Conservation (phyloP, 2,797 vertebrate species). For the Anisognathus igniventris region DNA sequence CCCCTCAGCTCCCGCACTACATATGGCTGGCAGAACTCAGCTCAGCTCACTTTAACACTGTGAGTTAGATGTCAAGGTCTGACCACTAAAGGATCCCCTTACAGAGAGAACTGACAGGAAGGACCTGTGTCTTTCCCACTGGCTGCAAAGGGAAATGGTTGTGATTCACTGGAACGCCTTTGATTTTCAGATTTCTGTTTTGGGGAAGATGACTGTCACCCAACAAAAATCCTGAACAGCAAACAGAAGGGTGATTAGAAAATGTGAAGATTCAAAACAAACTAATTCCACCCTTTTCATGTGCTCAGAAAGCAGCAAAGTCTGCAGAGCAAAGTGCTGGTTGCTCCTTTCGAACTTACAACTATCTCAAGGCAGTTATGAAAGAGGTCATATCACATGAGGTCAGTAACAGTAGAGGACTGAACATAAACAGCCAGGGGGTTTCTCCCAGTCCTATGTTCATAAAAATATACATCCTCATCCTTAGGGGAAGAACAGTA, state of each 20-base stretch:
- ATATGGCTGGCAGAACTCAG: background rate
- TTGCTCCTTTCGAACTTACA: background rate
- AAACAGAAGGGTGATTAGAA: background rate
- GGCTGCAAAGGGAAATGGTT: background rate
- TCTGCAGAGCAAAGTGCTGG: background rate
- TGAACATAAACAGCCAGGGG: background rate
- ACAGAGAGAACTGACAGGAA: background rate
- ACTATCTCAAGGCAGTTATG: background rate
- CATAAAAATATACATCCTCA: background rate
- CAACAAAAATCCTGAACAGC: background rate
- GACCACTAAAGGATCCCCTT: background rate
- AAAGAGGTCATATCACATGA: background rate
- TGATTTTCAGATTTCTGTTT: background rate
- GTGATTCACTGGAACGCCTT: background rate
- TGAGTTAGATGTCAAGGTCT: background rate
- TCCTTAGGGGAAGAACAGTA: background rate
- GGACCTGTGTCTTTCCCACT: background rate
- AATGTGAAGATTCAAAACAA: background rate
- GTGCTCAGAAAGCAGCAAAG: background rate
- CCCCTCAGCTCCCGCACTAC: background rate
- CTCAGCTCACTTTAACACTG: background rate
- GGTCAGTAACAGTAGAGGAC: background rate
- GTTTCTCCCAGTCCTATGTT: background rate
- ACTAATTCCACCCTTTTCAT: background rate
- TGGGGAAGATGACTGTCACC: background rate